A percentile compares a stretch with the other conserved stretches of the same genome.
Conservation (phyloP, 2,113 vertebrate genomes). For the Plectropomus leopardus region DNA sequence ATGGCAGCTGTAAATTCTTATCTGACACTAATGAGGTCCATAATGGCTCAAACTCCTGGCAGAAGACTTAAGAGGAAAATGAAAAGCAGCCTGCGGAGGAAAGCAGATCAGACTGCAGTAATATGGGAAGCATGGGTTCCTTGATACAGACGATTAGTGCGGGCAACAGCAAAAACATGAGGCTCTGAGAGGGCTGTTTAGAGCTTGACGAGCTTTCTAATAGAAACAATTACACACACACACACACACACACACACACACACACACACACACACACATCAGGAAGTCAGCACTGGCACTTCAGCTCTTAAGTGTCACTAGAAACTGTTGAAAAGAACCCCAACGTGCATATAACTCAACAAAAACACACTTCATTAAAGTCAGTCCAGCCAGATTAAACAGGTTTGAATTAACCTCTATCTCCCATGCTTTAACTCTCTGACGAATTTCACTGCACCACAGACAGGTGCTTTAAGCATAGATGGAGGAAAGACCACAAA, state of each 20-base stretch:
- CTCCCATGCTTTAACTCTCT: neutral
- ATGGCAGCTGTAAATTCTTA: constrained; percentile 36
- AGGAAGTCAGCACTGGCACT: constrained; percentile 38
- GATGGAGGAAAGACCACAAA: constrained; percentile 3
- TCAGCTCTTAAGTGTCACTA: constrained; percentile 9
- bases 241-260: neutral
- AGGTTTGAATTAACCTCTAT: neutral
- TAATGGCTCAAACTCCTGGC: constrained; percentile 43
- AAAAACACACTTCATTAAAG: constrained; percentile 16
- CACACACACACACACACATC: neutral
- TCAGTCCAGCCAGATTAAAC: neutral
- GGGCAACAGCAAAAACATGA: constrained; percentile 18
- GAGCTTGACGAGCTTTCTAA: constrained; percentile 40
- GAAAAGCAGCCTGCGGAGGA: constrained; percentile 40
- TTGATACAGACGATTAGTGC: constrained; percentile 30
- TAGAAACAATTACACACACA: constrained; percentile 43
- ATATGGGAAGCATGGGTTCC: constrained; percentile 29
- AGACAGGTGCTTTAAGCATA: neutral
- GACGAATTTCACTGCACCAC: neutral
- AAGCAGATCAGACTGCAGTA: constrained; percentile 39
- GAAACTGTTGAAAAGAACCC: neutral
- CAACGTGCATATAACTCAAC: neutral
- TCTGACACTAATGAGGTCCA: constrained; percentile 47
- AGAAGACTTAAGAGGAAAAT: constrained; percentile 46
- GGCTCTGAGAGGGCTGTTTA: constrained; percentile 18